Conservation (phyloP, 2,888 invertebrate genomes). For the Tromatobia lineatoria region DNA sequence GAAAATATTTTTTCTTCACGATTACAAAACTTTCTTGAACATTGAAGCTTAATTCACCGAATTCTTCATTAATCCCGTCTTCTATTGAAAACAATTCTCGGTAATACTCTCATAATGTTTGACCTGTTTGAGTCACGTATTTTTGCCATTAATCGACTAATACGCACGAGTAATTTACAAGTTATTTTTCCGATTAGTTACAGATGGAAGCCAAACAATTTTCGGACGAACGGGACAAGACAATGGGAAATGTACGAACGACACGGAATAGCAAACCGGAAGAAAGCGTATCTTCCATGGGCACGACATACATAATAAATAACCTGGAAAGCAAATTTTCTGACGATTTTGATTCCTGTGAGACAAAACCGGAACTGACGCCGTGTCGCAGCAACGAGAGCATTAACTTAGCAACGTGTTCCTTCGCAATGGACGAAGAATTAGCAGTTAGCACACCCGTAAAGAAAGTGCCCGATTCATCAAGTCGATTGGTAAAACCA, state of each 20-base stretch:
- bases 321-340: constrained; percentile 40
- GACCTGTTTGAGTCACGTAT: too few relatives aligned
- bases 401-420: constrained; percentile 41
- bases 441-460: constrained; percentile 34
- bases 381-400: constrained; percentile 22
- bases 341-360: constrained; percentile 38
- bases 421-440: constrained; percentile 61
- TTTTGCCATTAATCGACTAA: too few relatives aligned
- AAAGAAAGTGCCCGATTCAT: background rate
- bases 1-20: too few relatives aligned
- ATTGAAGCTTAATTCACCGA: too few relatives aligned
- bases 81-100: too few relatives aligned
- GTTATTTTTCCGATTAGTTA: background rate
- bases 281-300: constrained; percentile 41
- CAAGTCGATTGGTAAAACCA: background rate
- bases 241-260: constrained; percentile 30
- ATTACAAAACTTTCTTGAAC: too few relatives aligned
- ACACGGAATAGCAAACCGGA: constrained; percentile 15
- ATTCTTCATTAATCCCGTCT: too few relatives aligned
- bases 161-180: too few relatives aligned
- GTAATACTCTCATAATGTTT: too few relatives aligned
- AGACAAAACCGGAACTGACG: constrained; percentile 3
- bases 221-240: constrained; percentile 12
- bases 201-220: constrained; percentile 32
- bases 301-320: constrained; percentile 52